Evolutionary conservation across 2,888 invertebrate species (phyloP).

Genomic region (Rotaria sp.): DNA sequence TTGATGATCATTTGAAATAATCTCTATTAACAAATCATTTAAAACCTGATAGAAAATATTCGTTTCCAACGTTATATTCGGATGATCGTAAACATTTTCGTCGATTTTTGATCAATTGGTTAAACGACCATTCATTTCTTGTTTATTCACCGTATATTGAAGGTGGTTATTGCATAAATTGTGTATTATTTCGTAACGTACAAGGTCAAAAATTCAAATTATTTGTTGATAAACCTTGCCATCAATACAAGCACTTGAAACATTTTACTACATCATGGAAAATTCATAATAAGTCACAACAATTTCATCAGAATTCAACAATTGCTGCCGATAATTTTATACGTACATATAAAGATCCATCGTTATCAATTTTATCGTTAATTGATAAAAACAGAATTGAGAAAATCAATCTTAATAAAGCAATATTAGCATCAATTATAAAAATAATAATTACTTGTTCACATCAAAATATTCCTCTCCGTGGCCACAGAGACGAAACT

Average conservation of each 20-base stretch:
- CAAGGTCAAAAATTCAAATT: no score
- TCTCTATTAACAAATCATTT: no score
- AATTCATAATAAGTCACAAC: background rate
- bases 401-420: constrained; percentile 39
- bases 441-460: constrained; percentile 42
- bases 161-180: no score
- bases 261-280: background rate
- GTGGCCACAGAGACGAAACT: constrained; percentile 40
- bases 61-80: no score
- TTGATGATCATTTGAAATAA: no score
- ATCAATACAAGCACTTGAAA: background rate
- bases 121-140: no score
- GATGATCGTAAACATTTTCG: no score
- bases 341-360: background rate
- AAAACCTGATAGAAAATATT: no score
- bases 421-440: constrained; percentile 41
- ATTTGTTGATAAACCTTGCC: no score
- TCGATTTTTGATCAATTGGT: no score
- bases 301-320: background rate
- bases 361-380: background rate
- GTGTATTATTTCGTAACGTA: no score
- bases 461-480: constrained; percentile 42
- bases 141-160: no score
- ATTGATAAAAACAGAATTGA: background rate
- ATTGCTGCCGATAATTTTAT: background rate